Conservation (phyloP, 2,797 vertebrate genomes). For the Ctenochaetus hawaiiensis region DNA sequence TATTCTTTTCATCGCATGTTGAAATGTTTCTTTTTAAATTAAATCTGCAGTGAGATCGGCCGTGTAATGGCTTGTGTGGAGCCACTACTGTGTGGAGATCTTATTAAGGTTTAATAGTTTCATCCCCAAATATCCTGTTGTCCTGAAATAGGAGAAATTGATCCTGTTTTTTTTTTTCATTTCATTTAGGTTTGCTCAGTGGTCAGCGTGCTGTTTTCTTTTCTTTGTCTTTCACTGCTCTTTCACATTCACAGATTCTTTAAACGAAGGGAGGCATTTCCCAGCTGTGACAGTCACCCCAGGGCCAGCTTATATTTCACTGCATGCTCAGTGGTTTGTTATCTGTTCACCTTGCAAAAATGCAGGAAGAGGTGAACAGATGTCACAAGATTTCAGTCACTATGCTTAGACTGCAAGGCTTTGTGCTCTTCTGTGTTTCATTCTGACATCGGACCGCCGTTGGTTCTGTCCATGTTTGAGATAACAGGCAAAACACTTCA, state of each 20-base stretch:
- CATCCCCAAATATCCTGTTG: slow-evolving; percentile 55
- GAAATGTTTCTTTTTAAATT: slow-evolving; percentile 74
- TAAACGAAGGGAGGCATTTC: slow-evolving; percentile 12
- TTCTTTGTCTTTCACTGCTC: neutral
- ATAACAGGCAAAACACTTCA: slow-evolving; percentile 29
- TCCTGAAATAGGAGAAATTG: slow-evolving; percentile 33
- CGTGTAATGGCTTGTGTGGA: slow-evolving; percentile 54
- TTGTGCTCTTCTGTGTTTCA: slow-evolving; percentile 21
- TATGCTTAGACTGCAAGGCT: neutral
- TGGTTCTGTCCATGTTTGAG: slow-evolving; percentile 5
- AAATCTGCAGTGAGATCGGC: slow-evolving; percentile 65
- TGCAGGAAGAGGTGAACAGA: neutral
- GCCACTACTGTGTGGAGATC: slow-evolving; percentile 54
- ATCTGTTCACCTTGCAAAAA: slow-evolving; percentile 12
- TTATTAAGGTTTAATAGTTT: slow-evolving; percentile 75
- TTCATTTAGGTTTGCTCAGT: slow-evolving; percentile 25
- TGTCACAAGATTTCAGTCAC: neutral
- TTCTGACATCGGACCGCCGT: neutral
- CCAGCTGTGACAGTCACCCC: neutral
- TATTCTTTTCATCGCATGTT: slow-evolving; percentile 67
- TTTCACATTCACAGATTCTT: slow-evolving; percentile 15
- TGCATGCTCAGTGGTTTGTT: slow-evolving; percentile 1
- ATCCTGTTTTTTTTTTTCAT: neutral
- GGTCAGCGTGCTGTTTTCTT: neutral
- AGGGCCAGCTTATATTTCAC: neutral